Conservation (phyloP, 30 jellyfish, hydroid and myxozoan species). For the Rhopilema esculentum region DNA sequence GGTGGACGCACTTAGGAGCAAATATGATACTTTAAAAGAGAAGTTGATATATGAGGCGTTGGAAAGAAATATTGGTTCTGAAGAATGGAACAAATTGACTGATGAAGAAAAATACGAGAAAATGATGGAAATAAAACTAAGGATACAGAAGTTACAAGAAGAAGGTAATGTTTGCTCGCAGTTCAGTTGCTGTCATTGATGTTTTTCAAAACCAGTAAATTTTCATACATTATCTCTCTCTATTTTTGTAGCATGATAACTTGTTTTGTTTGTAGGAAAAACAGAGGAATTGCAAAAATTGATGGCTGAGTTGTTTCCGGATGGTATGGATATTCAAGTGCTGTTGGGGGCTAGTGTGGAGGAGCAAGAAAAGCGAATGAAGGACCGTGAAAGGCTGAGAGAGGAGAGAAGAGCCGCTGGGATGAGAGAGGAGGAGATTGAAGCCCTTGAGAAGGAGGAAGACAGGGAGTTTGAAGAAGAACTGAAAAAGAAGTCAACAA, state of each 20-base stretch:
- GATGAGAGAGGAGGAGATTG: slow-evolving; percentile 78
- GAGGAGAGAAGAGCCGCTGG: slow-evolving; percentile 71
- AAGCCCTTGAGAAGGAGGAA: slow-evolving; percentile 71
- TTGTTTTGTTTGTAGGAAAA: slow-evolving; percentile 48
- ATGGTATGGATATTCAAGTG: slow-evolving; percentile 56
- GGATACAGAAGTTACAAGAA: slow-evolving; percentile 39
- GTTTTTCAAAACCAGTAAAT: background rate
- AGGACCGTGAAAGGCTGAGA: slow-evolving; percentile 62
- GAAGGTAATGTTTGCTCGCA: slow-evolving; percentile 59
- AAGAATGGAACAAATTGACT: slow-evolving; percentile 71
- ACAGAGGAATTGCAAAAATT: slow-evolving; percentile 62
- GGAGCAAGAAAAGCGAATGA: slow-evolving; percentile 70
- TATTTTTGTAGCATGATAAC: background rate
- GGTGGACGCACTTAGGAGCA: slow-evolving; percentile 76
- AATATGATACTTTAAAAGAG: slow-evolving; percentile 86
- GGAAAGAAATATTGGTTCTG: slow-evolving; percentile 70
- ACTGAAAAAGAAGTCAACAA: slow-evolving; percentile 63
- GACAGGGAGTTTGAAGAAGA: slow-evolving; percentile 75
- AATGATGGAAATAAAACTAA: slow-evolving; percentile 71
- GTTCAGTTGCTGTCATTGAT: background rate
- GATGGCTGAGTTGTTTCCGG: slow-evolving; percentile 61
- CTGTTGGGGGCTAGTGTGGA: slow-evolving; percentile 67
- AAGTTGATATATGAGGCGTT: slow-evolving; percentile 84
- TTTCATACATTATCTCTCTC: background rate
- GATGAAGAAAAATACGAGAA: slow-evolving; percentile 72